phyloP scores from a whole-genome alignment of 2,888 invertebrate genomes.

The Chromoteleia sp. region DNA sequence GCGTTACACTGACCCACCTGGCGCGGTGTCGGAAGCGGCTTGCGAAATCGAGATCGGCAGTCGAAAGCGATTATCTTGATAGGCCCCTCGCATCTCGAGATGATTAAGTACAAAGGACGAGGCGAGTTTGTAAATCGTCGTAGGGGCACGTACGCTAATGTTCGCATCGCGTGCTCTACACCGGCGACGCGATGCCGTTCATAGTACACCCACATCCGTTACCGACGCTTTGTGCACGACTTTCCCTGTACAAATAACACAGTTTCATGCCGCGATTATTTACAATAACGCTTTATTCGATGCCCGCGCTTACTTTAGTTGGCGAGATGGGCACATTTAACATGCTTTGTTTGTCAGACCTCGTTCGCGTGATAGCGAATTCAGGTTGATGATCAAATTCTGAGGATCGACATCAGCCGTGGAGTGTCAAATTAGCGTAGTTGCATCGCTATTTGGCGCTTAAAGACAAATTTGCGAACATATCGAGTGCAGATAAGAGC shows the following conservation, averaged over 20 bases:
- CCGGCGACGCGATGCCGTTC: conserved; percentile 41
- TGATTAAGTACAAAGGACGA: conserved; percentile 51
- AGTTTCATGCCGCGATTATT: conserved; percentile 42
- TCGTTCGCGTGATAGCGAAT: conserved; percentile 10
- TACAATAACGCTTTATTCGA: conserved; percentile 51
- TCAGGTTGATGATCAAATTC: conserved; percentile 21
- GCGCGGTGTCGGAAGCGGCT: conserved; percentile 54
- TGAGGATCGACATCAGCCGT: not conserved
- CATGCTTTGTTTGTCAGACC: conserved; percentile 23
- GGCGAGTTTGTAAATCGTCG: conserved; percentile 34
- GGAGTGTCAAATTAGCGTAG: not conserved
- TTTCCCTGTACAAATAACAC: conserved; percentile 55
- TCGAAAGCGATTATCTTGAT: conserved; percentile 65
- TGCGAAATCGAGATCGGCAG: conserved; percentile 65
- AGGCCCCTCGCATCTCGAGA: conserved; percentile 38
- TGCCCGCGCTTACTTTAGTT: conserved; percentile 20
- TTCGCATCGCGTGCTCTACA: conserved; percentile 58
- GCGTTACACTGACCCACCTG: conserved; percentile 69
- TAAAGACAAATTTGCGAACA: conserved; percentile 76
- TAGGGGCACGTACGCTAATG: conserved; percentile 62
- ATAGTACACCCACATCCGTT: conserved; percentile 52
- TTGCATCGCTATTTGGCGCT: conserved; percentile 64
- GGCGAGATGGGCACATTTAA: conserved; percentile 22
- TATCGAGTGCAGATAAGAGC: conserved; percentile 74
- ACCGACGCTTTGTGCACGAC: conserved; percentile 58